These are phyloP conservation scores for Drosophila tristis DNA, from an alignment of 1,140 invertebrate species.

Conservation along the genomic window DNA sequence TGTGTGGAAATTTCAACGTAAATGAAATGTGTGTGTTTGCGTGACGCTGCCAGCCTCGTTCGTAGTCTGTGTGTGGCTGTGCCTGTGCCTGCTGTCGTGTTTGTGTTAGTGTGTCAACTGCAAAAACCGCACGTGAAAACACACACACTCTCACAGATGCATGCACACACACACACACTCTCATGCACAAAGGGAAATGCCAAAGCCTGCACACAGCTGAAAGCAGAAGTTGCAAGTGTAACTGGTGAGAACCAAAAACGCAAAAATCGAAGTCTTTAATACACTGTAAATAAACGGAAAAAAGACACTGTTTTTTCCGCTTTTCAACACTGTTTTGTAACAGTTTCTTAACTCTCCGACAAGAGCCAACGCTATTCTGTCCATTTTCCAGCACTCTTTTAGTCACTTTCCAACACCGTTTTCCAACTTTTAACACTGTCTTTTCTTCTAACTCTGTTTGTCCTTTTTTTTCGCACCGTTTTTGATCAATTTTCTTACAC, in stretches of 20 bases:
- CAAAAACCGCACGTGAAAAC: constrained; percentile 69
- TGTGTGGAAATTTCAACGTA: constrained; percentile 73
- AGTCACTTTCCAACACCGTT: too few relatives aligned
- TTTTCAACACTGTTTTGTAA: too few relatives aligned
- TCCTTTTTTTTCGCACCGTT: too few relatives aligned
- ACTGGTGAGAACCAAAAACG: constrained; percentile 2
- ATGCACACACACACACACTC: constrained; percentile 24
- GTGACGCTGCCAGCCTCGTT: constrained; percentile 52
- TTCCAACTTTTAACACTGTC: too few relatives aligned
- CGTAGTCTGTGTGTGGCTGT: constrained; percentile 4
- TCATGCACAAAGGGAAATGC: constrained; percentile 47
- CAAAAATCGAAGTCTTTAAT: not conserved
- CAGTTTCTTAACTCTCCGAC: too few relatives aligned
- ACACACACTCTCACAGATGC: constrained; percentile 18
- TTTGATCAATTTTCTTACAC: too few relatives aligned
- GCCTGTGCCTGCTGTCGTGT: constrained; percentile 7
- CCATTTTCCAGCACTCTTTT: too few relatives aligned
- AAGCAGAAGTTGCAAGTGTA: constrained; percentile 32
- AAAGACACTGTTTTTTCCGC: too few relatives aligned
- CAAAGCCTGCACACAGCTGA: constrained; percentile 50
- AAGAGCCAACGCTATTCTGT: too few relatives aligned
- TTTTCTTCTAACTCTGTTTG: too few relatives aligned
- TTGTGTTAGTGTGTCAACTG: constrained; percentile 73
- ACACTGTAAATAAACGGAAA: too few relatives aligned
- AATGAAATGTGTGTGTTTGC: constrained; percentile 78